phyloP scores from a whole-genome alignment of 2,888 invertebrate genomes.

The Corbicula japonica region DNA sequence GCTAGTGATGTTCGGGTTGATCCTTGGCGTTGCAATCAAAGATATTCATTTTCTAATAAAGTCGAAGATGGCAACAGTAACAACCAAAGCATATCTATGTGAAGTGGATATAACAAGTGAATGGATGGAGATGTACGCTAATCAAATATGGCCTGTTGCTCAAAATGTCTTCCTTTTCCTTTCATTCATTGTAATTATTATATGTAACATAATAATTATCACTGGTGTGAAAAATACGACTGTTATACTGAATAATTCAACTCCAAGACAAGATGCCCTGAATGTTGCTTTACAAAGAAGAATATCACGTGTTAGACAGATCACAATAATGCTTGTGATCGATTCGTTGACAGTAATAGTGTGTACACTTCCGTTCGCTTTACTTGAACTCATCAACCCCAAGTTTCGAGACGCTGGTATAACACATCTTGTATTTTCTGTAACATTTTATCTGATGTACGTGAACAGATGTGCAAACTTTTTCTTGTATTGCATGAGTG shows the following conservation, averaged over 20 bases:
- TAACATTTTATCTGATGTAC: constrained; percentile 76
- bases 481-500: constrained; percentile 78
- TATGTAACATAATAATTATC: constrained; percentile 75
- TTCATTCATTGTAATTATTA: constrained; percentile 71
- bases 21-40: constrained; percentile 68
- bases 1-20: constrained; percentile 59
- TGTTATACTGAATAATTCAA: neutral
- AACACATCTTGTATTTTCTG: constrained; percentile 66
- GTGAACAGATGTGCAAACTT: constrained; percentile 78
- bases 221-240: constrained; percentile 21
- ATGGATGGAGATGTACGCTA: constrained; percentile 31
- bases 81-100: constrained; percentile 69
- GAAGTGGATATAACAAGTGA: constrained; percentile 61
- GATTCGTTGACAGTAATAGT: constrained; percentile 76
- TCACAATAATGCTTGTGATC: constrained; percentile 75
- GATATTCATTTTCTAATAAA: constrained; percentile 66
- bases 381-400: constrained; percentile 61
- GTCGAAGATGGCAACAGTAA: constrained; percentile 62
- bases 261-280: constrained; percentile 10
- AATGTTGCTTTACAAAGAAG: constrained; percentile 10
- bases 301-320: constrained; percentile 54
- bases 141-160: constrained; percentile 70
- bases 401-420: constrained; percentile 42
- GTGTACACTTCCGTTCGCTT: constrained; percentile 75
- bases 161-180: constrained; percentile 72